Conservation (phyloP, 2,888 invertebrate species). For the Diachrysia chrysitis region DNA sequence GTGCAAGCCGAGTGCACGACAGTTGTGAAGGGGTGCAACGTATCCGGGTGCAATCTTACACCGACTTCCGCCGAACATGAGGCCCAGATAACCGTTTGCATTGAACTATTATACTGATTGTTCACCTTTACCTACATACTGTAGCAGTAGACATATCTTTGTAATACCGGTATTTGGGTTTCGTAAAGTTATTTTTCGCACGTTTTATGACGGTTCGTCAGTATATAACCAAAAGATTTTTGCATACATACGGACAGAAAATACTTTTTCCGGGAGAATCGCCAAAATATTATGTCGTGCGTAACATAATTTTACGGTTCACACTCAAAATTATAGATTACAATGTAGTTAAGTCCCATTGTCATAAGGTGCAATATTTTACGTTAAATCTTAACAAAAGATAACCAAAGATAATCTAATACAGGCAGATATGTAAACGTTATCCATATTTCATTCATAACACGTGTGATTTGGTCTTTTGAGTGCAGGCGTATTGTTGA, state of each 20-base stretch:
- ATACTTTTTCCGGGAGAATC: too few species aligned
- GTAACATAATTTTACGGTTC: background rate
- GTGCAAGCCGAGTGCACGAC: conserved; percentile 67
- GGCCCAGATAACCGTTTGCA: conserved; percentile 42
- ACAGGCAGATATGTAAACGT: conserved; percentile 72
- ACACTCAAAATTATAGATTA: background rate
- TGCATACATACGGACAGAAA: too few species aligned
- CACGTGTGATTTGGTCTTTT: conserved; percentile 83
- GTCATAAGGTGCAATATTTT: conserved; percentile 51
- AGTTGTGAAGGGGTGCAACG: conserved; percentile 75
- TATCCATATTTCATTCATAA: conserved; percentile 79
- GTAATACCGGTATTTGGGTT: too few species aligned
- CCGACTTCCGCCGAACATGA: conserved; percentile 76
- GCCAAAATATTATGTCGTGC: background rate
- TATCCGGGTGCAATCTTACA: conserved; percentile 84
- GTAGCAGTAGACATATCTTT: too few species aligned
- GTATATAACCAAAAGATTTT: too few species aligned
- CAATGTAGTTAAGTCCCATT: conserved; percentile 8
- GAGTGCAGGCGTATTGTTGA: conserved; percentile 75
- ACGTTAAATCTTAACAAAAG: conserved; percentile 47
- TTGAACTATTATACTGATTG: conserved; percentile 39
- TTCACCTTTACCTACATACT: conserved; percentile 15
- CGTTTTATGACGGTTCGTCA: too few species aligned
- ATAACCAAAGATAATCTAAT: conserved; percentile 75
- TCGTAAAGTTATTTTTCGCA: too few species aligned